A percentile compares a stretch with the other conserved stretches of the same genome.
These are phyloP conservation scores for Schizopygopsis pylzovi DNA, from an alignment of 2,797 vertebrate species.

Conservation along the genomic window DNA sequence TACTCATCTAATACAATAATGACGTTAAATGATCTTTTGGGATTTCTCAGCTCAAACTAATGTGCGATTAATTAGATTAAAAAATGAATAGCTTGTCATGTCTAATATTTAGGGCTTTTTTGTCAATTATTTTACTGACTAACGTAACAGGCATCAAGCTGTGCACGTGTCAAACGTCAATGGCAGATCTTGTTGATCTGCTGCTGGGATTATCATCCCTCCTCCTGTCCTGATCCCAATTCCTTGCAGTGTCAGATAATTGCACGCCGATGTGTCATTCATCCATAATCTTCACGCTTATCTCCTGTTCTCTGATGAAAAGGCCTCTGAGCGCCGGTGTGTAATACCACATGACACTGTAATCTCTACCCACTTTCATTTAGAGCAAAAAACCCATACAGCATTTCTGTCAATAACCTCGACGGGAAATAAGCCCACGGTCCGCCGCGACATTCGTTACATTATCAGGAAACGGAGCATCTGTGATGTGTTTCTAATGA, in stretches of 20 bases:
- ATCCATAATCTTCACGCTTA: slow-evolving; percentile 63
- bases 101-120: neutral
- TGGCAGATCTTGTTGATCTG: slow-evolving; percentile 9
- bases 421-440: neutral
- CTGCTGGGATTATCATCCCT: slow-evolving; percentile 13
- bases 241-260: slow-evolving; percentile 30
- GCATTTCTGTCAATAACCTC: neutral
- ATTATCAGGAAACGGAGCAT: neutral
- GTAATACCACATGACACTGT: slow-evolving; percentile 55
- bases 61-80: neutral
- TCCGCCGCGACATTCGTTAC: neutral
- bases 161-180: neutral
- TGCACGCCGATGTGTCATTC: slow-evolving; percentile 38
- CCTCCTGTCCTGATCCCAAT: slow-evolving; percentile 21
- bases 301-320: slow-evolving; percentile 60
- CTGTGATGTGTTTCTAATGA: neutral
- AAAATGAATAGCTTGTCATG: neutral
- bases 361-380: slow-evolving; percentile 60
- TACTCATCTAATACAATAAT: neutral
- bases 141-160: neutral
- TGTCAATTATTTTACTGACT: too few relatives aligned
- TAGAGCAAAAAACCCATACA: slow-evolving; percentile 3
- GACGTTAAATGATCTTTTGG: neutral
- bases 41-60: neutral
- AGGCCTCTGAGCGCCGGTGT: slow-evolving; percentile 56